Conservation (phyloP, 2,888 invertebrate species). For the Loripinus fragilis region DNA sequence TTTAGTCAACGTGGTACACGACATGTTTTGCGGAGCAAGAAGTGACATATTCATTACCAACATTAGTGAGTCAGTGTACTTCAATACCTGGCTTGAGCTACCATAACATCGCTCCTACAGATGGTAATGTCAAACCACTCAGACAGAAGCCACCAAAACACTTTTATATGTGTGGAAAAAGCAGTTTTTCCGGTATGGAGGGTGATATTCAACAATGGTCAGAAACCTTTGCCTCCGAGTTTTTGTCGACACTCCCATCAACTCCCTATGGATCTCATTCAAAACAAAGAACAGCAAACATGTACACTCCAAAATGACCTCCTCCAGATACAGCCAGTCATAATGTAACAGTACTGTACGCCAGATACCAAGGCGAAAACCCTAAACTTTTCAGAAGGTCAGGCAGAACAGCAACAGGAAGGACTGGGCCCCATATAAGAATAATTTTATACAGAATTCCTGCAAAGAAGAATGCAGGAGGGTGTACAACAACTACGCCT, state of each 20-base stretch:
- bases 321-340: no score
- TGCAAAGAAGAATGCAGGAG: slow-evolving; percentile 11
- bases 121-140: no score
- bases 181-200: slow-evolving; percentile 14
- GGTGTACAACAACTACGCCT: slow-evolving; percentile 21
- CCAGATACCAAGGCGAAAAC: background rate
- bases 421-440: background rate
- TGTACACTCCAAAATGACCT: no score
- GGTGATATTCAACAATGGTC: slow-evolving; percentile 12
- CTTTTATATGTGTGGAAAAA: no score
- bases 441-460: background rate
- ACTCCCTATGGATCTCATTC: slow-evolving; percentile 12
- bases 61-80: slow-evolving; percentile 13
- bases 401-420: background rate
- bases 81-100: no score
- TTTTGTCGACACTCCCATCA: slow-evolving; percentile 18
- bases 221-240: no score
- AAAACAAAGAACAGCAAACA: no score
- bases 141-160: no score
- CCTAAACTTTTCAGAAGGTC: background rate
- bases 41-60: slow-evolving; percentile 30
- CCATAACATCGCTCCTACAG: no score
- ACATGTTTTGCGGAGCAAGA: slow-evolving; percentile 29
- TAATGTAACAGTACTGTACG: background rate
- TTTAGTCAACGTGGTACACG: slow-evolving; percentile 29